These are phyloP conservation scores for Girardinus metallicus DNA, from an alignment of 2,797 vertebrate genomes.

Conservation along the genomic window DNA sequence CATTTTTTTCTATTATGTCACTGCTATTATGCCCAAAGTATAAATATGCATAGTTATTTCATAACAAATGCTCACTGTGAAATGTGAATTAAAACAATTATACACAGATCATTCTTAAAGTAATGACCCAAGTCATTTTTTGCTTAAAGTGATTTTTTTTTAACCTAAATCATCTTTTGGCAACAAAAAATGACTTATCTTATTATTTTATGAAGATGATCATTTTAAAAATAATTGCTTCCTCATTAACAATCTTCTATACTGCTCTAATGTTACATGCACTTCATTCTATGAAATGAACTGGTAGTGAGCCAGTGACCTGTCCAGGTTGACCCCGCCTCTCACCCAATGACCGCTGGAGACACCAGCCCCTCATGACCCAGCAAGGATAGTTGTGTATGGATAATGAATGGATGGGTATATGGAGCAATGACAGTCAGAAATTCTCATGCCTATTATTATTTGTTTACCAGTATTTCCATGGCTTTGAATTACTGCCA, in stretches of 20 bases:
- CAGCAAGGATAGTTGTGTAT: neutral
- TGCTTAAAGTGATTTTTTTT: no score
- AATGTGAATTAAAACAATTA: neutral
- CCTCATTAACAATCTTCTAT: neutral
- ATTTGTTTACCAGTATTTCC: constrained; percentile 37
- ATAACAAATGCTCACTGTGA: neutral
- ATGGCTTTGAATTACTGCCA: constrained; percentile 45
- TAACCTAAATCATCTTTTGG: no score
- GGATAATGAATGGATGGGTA: neutral
- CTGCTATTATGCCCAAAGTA: neutral
- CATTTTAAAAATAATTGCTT: neutral
- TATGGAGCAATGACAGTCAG: neutral
- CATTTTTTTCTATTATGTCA: neutral
- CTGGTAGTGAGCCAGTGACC: neutral
- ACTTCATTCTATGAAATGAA: neutral
- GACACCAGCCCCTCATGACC: neutral
- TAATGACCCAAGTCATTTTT: no score
- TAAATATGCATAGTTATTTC: neutral
- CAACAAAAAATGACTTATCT: no score
- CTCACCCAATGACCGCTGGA: neutral
- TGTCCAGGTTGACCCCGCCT: neutral
- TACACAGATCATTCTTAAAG: neutral
- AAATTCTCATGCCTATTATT: constrained; percentile 38
- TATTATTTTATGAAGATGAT: no score
- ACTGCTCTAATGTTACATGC: neutral